Evolutionary conservation across 2,797 vertebrate genomes (phyloP).

Genomic region (Macroramphosus scolopax): DNA sequence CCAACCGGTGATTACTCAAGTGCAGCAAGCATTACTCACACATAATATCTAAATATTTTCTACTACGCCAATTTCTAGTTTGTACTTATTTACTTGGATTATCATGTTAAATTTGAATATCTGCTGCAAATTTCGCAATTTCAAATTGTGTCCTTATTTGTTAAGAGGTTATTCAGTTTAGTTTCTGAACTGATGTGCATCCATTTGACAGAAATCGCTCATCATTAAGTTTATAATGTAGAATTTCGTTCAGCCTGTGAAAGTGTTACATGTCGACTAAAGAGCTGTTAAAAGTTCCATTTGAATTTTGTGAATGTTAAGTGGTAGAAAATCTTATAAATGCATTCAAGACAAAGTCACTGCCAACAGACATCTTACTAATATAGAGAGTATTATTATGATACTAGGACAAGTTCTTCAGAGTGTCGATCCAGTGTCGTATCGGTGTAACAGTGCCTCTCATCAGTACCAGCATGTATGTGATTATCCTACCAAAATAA

Average conservation of each 20-base stretch:
- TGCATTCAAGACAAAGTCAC: conserved; percentile 18
- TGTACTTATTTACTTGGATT: conserved; percentile 3
- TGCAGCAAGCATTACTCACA: background rate
- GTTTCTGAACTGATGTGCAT: background rate
- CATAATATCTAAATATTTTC: too few species aligned
- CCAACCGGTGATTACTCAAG: background rate
- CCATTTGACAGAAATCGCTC: conserved; percentile 2
- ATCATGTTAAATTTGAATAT: conserved; percentile 21
- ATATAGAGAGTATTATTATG: conserved; percentile 15
- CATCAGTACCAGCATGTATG: conserved; percentile 52
- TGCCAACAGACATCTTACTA: conserved; percentile 23
- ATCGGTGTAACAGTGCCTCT: conserved; percentile 54
- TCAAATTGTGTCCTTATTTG: too few species aligned
- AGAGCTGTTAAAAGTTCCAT: too few species aligned
- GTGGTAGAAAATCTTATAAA: conserved; percentile 15
- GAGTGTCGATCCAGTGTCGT: conserved; percentile 38
- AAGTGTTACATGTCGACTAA: too few species aligned
- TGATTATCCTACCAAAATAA: conserved; percentile 23
- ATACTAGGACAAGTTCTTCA: conserved; percentile 24
- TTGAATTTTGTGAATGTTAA: background rate
- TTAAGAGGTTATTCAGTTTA: too few species aligned
- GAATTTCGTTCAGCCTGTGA: conserved; percentile 16
- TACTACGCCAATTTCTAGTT: background rate
- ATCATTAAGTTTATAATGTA: conserved; percentile 3
- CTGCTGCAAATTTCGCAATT: conserved; percentile 16